phyloP scores from a whole-genome alignment of 2,113 vertebrate species.

The Physeter macrocephalus region DNA sequence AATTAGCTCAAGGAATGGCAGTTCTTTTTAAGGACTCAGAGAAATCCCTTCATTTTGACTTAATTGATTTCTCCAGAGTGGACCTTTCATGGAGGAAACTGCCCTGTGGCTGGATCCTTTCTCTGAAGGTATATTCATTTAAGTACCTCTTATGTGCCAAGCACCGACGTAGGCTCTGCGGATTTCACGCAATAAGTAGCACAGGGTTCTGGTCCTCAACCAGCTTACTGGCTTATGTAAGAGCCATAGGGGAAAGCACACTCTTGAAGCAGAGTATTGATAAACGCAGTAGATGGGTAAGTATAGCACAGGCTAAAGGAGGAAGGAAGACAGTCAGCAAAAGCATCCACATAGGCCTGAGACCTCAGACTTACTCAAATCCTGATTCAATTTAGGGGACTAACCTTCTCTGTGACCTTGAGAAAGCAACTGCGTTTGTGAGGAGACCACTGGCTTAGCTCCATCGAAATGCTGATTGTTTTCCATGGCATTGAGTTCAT shows the following conservation, averaged over 20 bases:
- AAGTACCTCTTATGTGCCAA: background rate
- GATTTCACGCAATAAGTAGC: background rate
- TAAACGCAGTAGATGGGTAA: background rate
- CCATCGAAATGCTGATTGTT: background rate
- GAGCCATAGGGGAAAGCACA: background rate
- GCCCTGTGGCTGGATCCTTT: background rate
- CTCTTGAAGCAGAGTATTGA: background rate
- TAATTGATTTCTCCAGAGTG: slow-evolving; percentile 30
- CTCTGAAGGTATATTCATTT: background rate
- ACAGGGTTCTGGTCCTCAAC: background rate
- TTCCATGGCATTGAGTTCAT: background rate
- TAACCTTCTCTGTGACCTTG: background rate
- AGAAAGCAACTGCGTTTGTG: background rate
- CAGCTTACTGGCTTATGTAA: background rate
- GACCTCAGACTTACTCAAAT: background rate
- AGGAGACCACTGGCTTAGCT: background rate
- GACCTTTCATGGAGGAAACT: background rate
- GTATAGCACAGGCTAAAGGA: background rate
- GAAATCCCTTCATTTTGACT: slow-evolving; percentile 19
- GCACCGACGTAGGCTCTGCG: background rate
- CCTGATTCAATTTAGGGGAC: background rate
- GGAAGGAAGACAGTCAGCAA: background rate
- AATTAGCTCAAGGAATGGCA: background rate
- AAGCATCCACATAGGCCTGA: background rate
- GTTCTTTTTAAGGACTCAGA: slow-evolving; percentile 20